phyloP scores from a whole-genome alignment of 2,797 vertebrate species.

The Echiichthys vipera region DNA sequence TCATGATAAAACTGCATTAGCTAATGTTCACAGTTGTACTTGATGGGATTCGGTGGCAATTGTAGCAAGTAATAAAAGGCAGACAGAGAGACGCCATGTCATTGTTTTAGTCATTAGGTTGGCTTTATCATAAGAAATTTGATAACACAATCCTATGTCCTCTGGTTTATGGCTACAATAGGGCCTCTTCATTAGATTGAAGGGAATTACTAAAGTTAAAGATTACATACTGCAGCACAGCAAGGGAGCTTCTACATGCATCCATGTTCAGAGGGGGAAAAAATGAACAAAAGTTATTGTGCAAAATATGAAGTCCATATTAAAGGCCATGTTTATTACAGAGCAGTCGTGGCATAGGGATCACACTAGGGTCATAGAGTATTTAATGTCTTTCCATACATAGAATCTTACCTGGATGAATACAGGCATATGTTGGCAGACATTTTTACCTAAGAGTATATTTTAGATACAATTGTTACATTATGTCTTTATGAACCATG shows the following conservation, averaged over 20 bases:
- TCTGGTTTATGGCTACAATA: conserved; percentile 36
- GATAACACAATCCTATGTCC: conserved; percentile 37
- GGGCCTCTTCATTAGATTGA: conserved; percentile 51
- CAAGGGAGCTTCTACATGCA: neutral
- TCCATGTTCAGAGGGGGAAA: neutral
- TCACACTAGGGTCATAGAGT: neutral
- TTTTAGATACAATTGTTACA: neutral
- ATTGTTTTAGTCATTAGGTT: conserved; percentile 17
- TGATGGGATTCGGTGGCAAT: neutral
- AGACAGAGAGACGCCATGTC: conserved; percentile 48
- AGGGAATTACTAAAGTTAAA: conserved; percentile 33
- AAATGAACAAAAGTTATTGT: neutral
- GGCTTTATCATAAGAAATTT: conserved; percentile 38
- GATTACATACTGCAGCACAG: conserved; percentile 17
- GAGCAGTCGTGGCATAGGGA: neutral
- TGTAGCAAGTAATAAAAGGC: conserved; percentile 25
- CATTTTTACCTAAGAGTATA: neutral
- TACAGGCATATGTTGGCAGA: neutral
- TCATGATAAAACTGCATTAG: conserved; percentile 9
- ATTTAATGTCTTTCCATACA: conserved; percentile 4
- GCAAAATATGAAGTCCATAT: neutral
- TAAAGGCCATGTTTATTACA: neutral
- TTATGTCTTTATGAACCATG: neutral
- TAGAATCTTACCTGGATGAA: neutral
- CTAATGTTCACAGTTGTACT: neutral